A percentile compares a stretch with the other conserved stretches of the same genome.
Evolutionary conservation across 2,888 invertebrate species (phyloP).

Genomic region (Caenorhabditis sp.): DNA sequence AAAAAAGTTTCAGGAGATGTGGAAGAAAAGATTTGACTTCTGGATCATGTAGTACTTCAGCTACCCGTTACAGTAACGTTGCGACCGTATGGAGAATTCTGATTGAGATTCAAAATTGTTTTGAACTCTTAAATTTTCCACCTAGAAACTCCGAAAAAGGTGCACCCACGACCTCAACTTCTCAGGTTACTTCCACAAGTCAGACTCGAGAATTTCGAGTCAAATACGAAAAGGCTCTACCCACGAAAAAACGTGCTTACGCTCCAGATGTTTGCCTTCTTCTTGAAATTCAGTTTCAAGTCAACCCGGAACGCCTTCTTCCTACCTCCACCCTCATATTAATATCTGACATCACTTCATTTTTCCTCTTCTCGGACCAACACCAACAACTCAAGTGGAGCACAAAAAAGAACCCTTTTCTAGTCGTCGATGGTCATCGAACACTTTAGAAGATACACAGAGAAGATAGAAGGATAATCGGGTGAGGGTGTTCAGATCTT

Average conservation of each 20-base stretch:
- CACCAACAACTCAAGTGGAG: slow-evolving; percentile 21
- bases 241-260: not conserved
- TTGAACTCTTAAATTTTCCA: not conserved
- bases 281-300: slow-evolving; percentile 12
- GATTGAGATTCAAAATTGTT: too few relatives aligned
- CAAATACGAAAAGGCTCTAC: not conserved
- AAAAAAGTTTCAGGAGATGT: not conserved
- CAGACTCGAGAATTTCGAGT: slow-evolving; percentile 14
- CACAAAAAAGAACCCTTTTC: slow-evolving; percentile 1
- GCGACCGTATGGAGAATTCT: too few relatives aligned
- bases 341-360: slow-evolving; percentile 35
- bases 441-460: slow-evolving; percentile 13
- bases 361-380: slow-evolving; percentile 17
- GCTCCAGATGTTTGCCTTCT: slow-evolving; percentile 9
- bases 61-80: too few relatives aligned
- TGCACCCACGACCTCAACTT: not conserved
- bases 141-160: not conserved
- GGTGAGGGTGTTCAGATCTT: slow-evolving; percentile 20
- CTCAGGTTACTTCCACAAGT: slow-evolving; percentile 18
- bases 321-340: slow-evolving; percentile 15
- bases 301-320: slow-evolving; percentile 37
- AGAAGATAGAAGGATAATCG: slow-evolving; percentile 40
- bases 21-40: too few relatives aligned
- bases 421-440: slow-evolving; percentile 18
- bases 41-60: too few relatives aligned